Base-by-base conservation (phyloP, 2,797 vertebrate genomes). In the Tinamus major region DNA sequence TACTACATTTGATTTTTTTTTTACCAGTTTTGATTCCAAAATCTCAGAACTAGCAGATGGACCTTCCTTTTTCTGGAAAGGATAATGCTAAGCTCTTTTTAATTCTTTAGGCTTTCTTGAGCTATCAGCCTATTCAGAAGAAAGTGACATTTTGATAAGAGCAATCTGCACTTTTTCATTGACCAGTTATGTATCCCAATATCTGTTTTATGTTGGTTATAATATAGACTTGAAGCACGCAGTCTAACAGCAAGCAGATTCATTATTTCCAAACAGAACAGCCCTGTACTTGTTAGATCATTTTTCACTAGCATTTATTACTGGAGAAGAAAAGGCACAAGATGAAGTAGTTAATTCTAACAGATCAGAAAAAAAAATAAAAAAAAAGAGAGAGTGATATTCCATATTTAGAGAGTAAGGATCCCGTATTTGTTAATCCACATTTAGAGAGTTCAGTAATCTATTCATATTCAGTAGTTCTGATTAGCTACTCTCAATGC, bases 401-500 rank as follows among this genome's bases (percentile, higher is more conserved):
- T 53, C 12, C 15, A 33, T 21, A 10, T 18, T 83, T 79, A 74
- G 46, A 78, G n/a, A 86, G 69, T 79, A 74, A 75, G 72, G 76
- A 53, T 9, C 33, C 6, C 16, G 2, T 80, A 62, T 90, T 85
- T 91, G 20, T 83, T 76, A 88, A 72, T 83, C 26, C 9, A 63
- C 27, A 80, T 65, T 92, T 87, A 69, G 87, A 69, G 19, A 76
- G 4, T 19, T 85, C 21, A 27, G 35, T 71, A 82, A 72, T 62
- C 13, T 86, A 72, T 69, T 85, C 35, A 78, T 7, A 46, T 27
- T 78, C 37, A 48, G 26, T 83, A 56, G 49, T 80, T 83, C 26
- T 76, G 75, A 91, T 80, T 83, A 85, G 10, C 14, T 93, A 93
- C 59, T 89, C n/a, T 75, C n/a, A 46, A n/a, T 87, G 27, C 4